Evolutionary conservation across 2,113 vertebrate species (phyloP), one percentile per base, ranked within the genome.

Genomic region (Glaucidium brasilianum): DNA sequence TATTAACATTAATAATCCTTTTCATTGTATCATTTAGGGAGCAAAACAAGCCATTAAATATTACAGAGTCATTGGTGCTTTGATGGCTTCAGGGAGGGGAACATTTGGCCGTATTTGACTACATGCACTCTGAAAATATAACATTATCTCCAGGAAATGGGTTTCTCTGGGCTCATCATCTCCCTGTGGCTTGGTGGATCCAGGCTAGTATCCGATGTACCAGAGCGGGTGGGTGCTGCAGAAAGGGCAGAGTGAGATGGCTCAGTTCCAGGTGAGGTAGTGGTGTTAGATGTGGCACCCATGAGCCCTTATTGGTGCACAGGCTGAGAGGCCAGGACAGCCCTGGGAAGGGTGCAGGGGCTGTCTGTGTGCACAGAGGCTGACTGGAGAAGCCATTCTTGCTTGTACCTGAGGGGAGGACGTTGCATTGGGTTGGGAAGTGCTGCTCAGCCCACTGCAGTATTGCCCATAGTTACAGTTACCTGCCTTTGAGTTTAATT

Each of bases 1-100:
- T 96, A 98, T 98, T 98, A 98, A 97, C 97, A 98, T 98, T 97
- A 98, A 98, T 98, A 98, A 98, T 98, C 97, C 97, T 97, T 98
- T 98, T 98, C 97, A 97, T 97, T 97, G 97, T 98, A 97, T 96
- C 97, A 97, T 98, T 98, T 98, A 98, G 97, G 96, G 97, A 98
- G 97, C 97, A 98, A 97, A 98, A 98, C 97, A 98, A 97, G 97
- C 96, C 97, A 97, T 98, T 98, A 98, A 98, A 97, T 96, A 98
- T 97, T 98, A 97, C 92, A 5, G 97, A 97, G 94, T 89, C 97
- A 92, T 91, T 96, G 95, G 94, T 85, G 92, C 96, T 97, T 96
- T 97, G 97, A 98, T 97, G 97, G 95, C 97, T 97, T 95, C 94
- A 88, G 97, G 97, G 97, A 97, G 96, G 95, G 95, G 94, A 97